Base-by-base conservation (phyloP, 1,140 invertebrate species). In the Cyphomyrmex costatus region DNA sequence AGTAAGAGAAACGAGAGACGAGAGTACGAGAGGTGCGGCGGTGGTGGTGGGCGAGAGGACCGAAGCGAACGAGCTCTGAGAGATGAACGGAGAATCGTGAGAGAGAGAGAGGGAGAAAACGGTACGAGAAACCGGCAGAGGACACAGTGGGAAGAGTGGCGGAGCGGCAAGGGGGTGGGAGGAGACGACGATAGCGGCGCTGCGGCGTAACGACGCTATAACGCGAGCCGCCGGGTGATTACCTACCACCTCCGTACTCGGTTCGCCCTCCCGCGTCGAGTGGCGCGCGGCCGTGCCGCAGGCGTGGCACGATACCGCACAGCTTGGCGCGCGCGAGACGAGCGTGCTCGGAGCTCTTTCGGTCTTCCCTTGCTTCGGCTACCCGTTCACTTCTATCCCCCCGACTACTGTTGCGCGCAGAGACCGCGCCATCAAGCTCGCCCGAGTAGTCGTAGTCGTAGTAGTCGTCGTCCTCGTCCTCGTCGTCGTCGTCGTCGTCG, bases 131-230 rank as follows among this genome's bases (percentile, higher is more conserved):
- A 85, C 76, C 60, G 71, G 87, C 61, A 63, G 88, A 76, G 65
- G 87, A 86, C 77, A 86, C 53, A 80, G 65, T 61, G 71, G 60
- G 33, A 80, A 83, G 68, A 84, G 85, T 42, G 87, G 85, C 78
- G 82, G 71, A 2, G n/a, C 53, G 85, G 88, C 83, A 88, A 88
- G 90, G 49, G 68, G 76, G 65, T 33, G 61, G 73, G 63, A 86
- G 80, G 87, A 85, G 89, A 89, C 85, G 87, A 87, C 90, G 92
- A 92, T 93, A 92, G 93, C 90, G 92, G 90, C 91, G 90, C 91
- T 92, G 90, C 90, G 91, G 92, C 90, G 92, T 93, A 94, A 94
- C 94, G 94, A 94, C 92, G 93, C 93, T 94, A 93, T 94, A 93
- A 94, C 92, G 92, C 92, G 92, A 92, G 93, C 92, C 92, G 91